Base-by-base conservation (phyloP, 2,888 invertebrate species). In the Folsomia manolachei region DNA sequence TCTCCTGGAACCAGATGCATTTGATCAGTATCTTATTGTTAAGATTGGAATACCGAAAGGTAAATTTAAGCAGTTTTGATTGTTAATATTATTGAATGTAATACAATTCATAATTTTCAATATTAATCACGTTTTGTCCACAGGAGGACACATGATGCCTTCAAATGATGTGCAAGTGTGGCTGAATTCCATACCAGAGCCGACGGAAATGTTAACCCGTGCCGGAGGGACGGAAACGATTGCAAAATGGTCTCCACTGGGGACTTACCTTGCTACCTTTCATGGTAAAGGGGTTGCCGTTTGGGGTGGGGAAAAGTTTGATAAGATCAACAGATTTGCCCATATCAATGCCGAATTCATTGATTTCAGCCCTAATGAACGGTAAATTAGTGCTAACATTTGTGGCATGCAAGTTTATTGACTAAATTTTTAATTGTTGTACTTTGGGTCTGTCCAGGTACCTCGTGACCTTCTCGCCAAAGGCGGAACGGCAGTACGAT, bases 321-420 rank as follows among this genome's bases (percentile, higher is more conserved):
- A 89, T 0, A 95, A 96, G 84, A 93, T 96, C 82, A 93, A 93
- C 83, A 91, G 93, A 83, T 98, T 97, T 84, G 90, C 89, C 72
- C 97, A 96, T 82, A 87, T 90, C 0, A 91, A 92, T 77, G 98
- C 97, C 0, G 93, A 96, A 82, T 94, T 94, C 82, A 94, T 98
- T 74, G 97, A 97, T 82, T 99, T 97, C 85, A 99, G 98, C 11
- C 98, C 99, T 0, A 93, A 94, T 84, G 99, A 99, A 86, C 94
- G 94, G 86, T 89, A 83, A 83, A 81, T 63, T 21, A n/a, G 11
- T 63, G 7, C 7, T 61, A 60, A 23, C 18, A 18, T 53, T 14
- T 21, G 9, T 66, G 1, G 24, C n/a, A n/a, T 60, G 14, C 56
- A 56, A 51, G n/a, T 39, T 14, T 9, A 39, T 39, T 9, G 39